Evolutionary conservation across 2,888 invertebrate species (phyloP).

Genomic region (Dioctria linearis): DNA sequence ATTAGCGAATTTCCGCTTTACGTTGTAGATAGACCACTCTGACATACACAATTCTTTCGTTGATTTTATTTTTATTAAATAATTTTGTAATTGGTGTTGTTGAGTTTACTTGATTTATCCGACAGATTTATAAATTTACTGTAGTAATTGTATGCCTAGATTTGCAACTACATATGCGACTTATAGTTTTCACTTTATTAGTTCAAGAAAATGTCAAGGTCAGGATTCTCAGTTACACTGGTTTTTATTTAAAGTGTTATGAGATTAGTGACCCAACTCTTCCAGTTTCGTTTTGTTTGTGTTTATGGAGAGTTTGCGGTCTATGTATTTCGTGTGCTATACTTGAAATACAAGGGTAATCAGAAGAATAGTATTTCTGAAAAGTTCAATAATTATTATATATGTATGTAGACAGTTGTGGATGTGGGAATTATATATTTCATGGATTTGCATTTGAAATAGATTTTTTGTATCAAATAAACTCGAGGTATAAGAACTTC

Average conservation of each 20-base stretch:
- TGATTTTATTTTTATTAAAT: not conserved
- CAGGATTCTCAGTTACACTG: slow-evolving; percentile 17
- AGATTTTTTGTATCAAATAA: too few relatives aligned
- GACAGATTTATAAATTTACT: not conserved
- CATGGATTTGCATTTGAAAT: too few relatives aligned
- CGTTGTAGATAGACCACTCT: not conserved
- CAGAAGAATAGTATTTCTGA: too few relatives aligned
- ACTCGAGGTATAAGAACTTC: too few relatives aligned
- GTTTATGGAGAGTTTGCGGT: too few relatives aligned
- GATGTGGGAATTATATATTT: too few relatives aligned
- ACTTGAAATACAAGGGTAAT: too few relatives aligned
- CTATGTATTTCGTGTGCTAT: too few relatives aligned
- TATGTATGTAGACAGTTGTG: too few relatives aligned
- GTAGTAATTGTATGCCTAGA: slow-evolving; percentile 4
- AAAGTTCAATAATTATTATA: too few relatives aligned
- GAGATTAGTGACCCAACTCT: slow-evolving; percentile 1
- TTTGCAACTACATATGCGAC: not conserved
- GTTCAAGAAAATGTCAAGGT: slow-evolving; percentile 22
- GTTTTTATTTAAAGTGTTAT: not conserved
- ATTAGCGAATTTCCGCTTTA: slow-evolving; percentile 11
- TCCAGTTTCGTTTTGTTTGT: not conserved
- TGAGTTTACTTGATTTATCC: not conserved
- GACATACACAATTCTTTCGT: not conserved
- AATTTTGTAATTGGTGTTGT: not conserved
- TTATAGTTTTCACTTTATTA: slow-evolving; percentile 11